Base-by-base conservation (phyloP, 53 echinoderm and acorn worm species). In the Mesocentrotus franciscanus region DNA sequence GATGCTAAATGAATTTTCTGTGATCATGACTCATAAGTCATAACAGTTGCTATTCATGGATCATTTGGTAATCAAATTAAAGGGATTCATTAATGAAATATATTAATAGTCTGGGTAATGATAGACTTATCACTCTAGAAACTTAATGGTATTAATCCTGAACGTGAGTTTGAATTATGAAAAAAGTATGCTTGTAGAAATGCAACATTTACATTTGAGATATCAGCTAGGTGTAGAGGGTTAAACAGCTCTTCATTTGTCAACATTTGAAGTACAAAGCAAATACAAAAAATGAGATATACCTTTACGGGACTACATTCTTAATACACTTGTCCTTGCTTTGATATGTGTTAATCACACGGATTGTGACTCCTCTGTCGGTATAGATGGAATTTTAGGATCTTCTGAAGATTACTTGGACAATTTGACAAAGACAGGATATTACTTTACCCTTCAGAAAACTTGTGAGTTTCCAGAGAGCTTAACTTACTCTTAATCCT, bases 341-440 rank as follows among this genome's bases (percentile, higher is more conserved):
- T 42, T 81, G 42, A 87, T 56, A 56, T 87, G 59, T 87, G 59
- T 87, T 87, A 87, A 87, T 87, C 87, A n/a, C 18, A 18, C 10
- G 27, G 87, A 27, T 87, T 87, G 57, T 87, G 56, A 57, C 15
- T 87, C 9, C n/a, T 87, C 56, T 27, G 56, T 87, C 27, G 18
- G 24, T 15, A 55, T 42, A 12, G 29, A 20, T 13, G 33, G 27
- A 87, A 58, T 58, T 57, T 87, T 87, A 57, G 56, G 27, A 87
- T 57, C 87, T 35, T n/a, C 36, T 57, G 17, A 13, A 4, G 87
- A 57, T 87, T 87, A n/a, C 58, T 87, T 55, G 87, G 59, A 87
- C 59, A 87, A 87, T 87, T 27, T 27, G 17, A 57, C 56, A 87
- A 87, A 57, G 87, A 58, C 87, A 87, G 87, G 87, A 87, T 87